phyloP scores from a whole-genome alignment of 2,888 invertebrate genomes.

The Bellardia bayeri region DNA sequence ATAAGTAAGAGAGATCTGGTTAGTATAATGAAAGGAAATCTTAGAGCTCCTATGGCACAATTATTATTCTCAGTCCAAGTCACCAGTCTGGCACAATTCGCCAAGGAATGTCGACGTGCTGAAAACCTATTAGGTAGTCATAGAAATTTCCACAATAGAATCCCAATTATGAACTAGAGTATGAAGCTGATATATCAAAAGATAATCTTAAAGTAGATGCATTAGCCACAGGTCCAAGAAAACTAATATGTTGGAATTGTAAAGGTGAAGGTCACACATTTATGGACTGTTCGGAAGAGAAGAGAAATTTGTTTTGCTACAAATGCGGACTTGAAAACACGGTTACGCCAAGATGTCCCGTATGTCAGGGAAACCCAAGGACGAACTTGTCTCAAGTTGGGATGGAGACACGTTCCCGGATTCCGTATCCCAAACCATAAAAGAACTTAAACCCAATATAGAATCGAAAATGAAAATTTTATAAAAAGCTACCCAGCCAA shows the following conservation, averaged over 20 bases:
- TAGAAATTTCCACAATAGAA: not conserved
- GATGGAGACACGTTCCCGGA: not conserved
- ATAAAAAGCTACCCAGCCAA: not conserved
- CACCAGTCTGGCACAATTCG: not conserved
- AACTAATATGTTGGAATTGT: conserved; percentile 11
- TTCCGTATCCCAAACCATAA: not conserved
- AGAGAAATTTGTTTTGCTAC: not conserved
- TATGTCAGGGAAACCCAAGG: not conserved
- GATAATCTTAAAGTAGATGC: not conserved
- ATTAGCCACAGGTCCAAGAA: not conserved
- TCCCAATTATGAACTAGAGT: not conserved
- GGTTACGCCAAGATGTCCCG: not conserved
- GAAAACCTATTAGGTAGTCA: conserved; percentile 10
- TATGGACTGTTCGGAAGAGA: not conserved
- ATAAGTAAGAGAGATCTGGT: conserved; percentile 10
- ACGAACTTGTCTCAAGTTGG: not conserved
- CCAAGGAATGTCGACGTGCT: not conserved
- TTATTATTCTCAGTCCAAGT: conserved; percentile 16
- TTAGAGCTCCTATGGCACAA: conserved; percentile 4
- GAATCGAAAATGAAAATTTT: too few species aligned
- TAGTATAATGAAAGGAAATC: conserved; percentile 17
- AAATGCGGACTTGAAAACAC: not conserved
- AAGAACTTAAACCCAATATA: not conserved
- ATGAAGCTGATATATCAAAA: not conserved
- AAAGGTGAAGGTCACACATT: not conserved